A percentile compares a stretch with the other conserved stretches of the same genome.
These are phyloP conservation scores for Mobula hypostoma DNA, from an alignment of 2,113 vertebrate genomes.

Conservation along the genomic window DNA sequence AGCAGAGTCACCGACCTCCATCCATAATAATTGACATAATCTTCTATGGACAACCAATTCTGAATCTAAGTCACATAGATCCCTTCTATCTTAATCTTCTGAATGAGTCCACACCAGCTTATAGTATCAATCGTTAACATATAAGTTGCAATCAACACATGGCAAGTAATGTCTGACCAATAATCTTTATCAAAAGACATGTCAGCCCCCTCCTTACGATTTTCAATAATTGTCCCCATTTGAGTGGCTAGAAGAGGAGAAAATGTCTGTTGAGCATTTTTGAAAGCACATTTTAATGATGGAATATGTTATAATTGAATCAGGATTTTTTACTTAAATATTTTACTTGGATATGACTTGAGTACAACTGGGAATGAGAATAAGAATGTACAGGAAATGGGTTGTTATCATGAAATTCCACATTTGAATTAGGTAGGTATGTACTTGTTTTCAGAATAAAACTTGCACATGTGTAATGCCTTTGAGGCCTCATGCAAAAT, in stretches of 20 bases:
- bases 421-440: constrained; percentile 17
- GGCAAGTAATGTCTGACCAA: background rate
- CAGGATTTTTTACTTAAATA: constrained; percentile 12
- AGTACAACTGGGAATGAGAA: constrained; percentile 5
- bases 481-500: background rate
- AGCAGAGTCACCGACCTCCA: too few species aligned
- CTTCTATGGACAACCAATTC: too few species aligned
- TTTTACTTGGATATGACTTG: constrained; percentile 26
- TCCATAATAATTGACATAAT: too few species aligned
- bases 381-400: constrained; percentile 5
- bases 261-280: background rate
- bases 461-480: background rate
- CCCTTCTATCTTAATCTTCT: background rate
- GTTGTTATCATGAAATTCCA: background rate
- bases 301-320: background rate
- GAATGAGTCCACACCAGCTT: background rate
- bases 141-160: background rate
- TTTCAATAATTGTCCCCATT: background rate
- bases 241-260: background rate
- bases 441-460: background rate
- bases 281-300: background rate
- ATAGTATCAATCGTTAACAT: background rate
- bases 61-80: too few species aligned
- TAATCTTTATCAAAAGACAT: background rate
- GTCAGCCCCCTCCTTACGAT: background rate